Evolutionary conservation across 2,113 vertebrate genomes (phyloP).

Genomic region (Muntiacus reevesi): DNA sequence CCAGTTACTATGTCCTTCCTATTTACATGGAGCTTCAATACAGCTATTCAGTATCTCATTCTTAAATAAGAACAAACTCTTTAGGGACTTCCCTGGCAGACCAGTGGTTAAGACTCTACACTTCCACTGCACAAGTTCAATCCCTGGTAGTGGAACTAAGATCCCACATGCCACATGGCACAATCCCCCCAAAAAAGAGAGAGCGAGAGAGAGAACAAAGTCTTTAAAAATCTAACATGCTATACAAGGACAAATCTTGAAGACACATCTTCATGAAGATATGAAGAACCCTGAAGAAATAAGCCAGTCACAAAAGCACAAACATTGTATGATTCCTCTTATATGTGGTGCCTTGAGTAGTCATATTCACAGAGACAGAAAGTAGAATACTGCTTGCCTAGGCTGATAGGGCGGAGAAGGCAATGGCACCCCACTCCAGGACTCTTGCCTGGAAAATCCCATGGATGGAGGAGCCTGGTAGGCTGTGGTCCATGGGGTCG

Average conservation of each 20-base stretch:
- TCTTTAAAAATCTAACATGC: background rate
- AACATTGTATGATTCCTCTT: background rate
- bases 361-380: background rate
- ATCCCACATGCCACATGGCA: background rate
- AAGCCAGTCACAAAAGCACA: background rate
- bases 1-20: background rate
- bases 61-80: background rate
- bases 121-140: background rate
- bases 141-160: background rate
- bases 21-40: conserved; percentile 10
- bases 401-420: background rate
- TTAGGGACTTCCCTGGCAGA: background rate
- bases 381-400: background rate
- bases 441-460: background rate
- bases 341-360: background rate
- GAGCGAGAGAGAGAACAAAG: background rate
- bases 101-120: background rate
- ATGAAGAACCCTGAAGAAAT: background rate
- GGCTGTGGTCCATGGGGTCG: background rate
- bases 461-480: background rate
- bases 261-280: background rate
- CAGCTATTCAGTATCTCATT: background rate
- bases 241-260: background rate
- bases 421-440: background rate
- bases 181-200: background rate